Conservation (phyloP, 1,140 invertebrate genomes). For the Bombus consobrinus region DNA sequence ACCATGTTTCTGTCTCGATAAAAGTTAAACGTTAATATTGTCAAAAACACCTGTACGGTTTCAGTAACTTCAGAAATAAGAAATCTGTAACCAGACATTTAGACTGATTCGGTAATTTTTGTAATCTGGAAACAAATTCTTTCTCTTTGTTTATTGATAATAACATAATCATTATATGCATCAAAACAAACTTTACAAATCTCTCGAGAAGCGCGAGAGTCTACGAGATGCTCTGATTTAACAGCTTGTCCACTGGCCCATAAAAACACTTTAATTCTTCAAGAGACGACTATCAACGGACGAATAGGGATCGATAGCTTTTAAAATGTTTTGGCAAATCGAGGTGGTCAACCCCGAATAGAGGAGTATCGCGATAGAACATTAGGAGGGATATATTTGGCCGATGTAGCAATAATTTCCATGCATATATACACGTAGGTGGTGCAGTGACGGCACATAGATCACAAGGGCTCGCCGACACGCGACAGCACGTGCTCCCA, state of each 20-base stretch:
- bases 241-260: too few species aligned
- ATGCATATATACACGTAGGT: slow-evolving; percentile 71
- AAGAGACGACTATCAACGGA: too few species aligned
- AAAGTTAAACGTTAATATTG: too few species aligned
- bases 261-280: neutral
- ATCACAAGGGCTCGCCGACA: slow-evolving; percentile 77
- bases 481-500: slow-evolving; percentile 78
- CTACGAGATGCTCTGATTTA: neutral
- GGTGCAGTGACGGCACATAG: slow-evolving; percentile 74
- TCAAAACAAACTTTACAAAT: too few species aligned
- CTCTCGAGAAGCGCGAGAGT: neutral
- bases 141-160: too few species aligned
- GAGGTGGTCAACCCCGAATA: slow-evolving; percentile 34
- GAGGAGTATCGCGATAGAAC: slow-evolving; percentile 59
- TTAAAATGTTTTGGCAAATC: slow-evolving; percentile 69
- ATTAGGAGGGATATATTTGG: slow-evolving; percentile 74
- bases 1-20: too few species aligned
- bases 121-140: too few species aligned
- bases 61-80: too few species aligned
- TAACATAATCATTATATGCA: too few species aligned
- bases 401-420: slow-evolving; percentile 78
- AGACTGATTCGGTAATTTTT: too few species aligned
- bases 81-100: too few species aligned
- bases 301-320: slow-evolving; percentile 58
- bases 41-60: too few species aligned